Base-by-base conservation (phyloP, 2,888 invertebrate genomes). In the Halictus ligatus region DNA sequence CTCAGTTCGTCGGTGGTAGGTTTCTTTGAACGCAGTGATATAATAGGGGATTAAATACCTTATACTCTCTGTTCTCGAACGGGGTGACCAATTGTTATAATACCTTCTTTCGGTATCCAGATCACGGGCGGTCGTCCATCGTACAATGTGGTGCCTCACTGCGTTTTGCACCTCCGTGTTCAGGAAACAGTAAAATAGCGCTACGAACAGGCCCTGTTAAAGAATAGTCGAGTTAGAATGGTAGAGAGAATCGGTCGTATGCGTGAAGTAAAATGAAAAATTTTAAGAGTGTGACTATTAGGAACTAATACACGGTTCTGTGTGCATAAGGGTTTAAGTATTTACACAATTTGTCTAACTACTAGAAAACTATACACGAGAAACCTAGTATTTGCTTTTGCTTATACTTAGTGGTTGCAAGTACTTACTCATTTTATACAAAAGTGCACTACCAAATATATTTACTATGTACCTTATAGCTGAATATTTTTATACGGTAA, bases 131-230 rank as follows among this genome's bases (percentile, higher is more conserved):
- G 97, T 97, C 94, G 97, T 97, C 98, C 98, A 98, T 85, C 97
- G 96, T 88, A 97, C 97, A 92, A 98, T 97, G 93, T 98, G 98
- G 95, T 98, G 98, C 48, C 97, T 96, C 89, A 98, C 96, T 0
- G 98, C 97, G 94, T 98, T 98, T 75, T 98, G 97, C 10, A 99
- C 98, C 95, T 99, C 99, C 7, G 98, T 98, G 95, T 99, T 99
- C 92, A 98, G 96, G 95, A 99, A 99, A 95, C 99, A 99, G 96
- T 98, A 99, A 95, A 98, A 98, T 84, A 98, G 95, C 6, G 99
- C 98, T 86, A 99, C 98, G 78, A 97, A 97, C 93, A 98, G 97
- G 85, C 99, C 99, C 98, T 99, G 95, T 6, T 95, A 81, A 64
- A 29, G 0, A 21, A 6, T 5, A 25, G 15, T 25, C 5, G 15